Base-by-base conservation (phyloP, 2,797 vertebrate species). In the Myripristis jacobus region DNA sequence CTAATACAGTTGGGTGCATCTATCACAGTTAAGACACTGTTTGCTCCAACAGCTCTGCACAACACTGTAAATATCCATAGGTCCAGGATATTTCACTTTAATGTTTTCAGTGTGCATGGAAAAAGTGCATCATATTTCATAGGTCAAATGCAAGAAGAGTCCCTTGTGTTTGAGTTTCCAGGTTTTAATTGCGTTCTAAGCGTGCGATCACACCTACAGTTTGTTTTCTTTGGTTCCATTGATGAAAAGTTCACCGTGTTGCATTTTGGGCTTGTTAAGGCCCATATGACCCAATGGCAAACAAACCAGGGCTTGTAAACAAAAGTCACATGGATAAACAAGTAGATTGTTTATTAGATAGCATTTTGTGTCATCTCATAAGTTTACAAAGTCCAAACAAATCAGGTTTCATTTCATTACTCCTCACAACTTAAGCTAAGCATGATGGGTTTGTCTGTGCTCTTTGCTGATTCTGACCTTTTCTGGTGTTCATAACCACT, bases 191-290 rank as follows among this genome's bases (percentile, higher is more conserved):
- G 43, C 43, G n/a, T 3, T 18, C 43, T 7, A 18, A 57, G 51
- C 58, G 25, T 41, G 6, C 34, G 43, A 50, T 31, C 29, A 29
- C 29, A 16, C 46, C 51, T 0, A 2, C 9, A 36, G 34, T 8
- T 29, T 29, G 27, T 29, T 61, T 73, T 55, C 47, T 59, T 52
- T 70, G 47, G 38, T 54, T 27, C 55, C 66, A 71, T 29, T 72
- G 72, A 56, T 18, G 46, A 46, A 67, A 50, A 1, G 29, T 18
- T 76, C 34, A 9, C 34, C 72, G 66, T 29, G 21, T 58, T 36
- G 34, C 34, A 36, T 36, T 77, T 71, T 41, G 46, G 57, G 47
- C 65, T 80, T 80, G 43, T 81, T 84, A 79, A 10, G 10, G 16
- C 59, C 77, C 27, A 29, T 6, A 29, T 3, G 27, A 6, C 27